phyloP scores from a whole-genome alignment of 2,113 vertebrate species.

The Hippocampus abdominalis region DNA sequence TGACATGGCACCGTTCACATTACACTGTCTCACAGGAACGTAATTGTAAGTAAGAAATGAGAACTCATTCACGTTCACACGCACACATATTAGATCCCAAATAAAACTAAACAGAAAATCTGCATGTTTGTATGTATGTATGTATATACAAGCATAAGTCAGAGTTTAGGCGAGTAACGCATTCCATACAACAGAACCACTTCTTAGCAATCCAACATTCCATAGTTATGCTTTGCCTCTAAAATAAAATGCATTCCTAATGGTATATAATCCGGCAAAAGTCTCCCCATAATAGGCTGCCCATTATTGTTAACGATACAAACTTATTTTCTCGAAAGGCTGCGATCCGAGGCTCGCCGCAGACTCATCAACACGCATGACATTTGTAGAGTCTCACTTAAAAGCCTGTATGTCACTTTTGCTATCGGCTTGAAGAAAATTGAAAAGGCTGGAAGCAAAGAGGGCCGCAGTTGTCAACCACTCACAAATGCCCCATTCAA shows the following conservation, averaged over 20 bases:
- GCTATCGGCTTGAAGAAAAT: slow-evolving; percentile 19
- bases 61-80: not conserved
- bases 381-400: slow-evolving; percentile 4
- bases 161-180: not conserved
- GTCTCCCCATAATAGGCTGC: not conserved
- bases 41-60: not conserved
- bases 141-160: not conserved
- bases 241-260: not conserved
- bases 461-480: slow-evolving; percentile 38
- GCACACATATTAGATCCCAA: not conserved
- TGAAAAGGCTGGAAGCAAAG: slow-evolving; percentile 33
- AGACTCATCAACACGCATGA: slow-evolving; percentile 12
- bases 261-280: not conserved
- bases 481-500: slow-evolving; percentile 47
- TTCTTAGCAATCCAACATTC: not conserved
- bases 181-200: not conserved
- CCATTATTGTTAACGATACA: not conserved
- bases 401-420: slow-evolving; percentile 17
- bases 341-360: slow-evolving; percentile 11
- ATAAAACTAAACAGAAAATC: not conserved
- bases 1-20: not conserved
- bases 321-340: not conserved
- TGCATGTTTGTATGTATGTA: not conserved
- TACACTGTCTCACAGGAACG: not conserved
- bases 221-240: not conserved